Base-by-base conservation (phyloP, 2,888 invertebrate genomes). In the Coecobrya sp. region DNA sequence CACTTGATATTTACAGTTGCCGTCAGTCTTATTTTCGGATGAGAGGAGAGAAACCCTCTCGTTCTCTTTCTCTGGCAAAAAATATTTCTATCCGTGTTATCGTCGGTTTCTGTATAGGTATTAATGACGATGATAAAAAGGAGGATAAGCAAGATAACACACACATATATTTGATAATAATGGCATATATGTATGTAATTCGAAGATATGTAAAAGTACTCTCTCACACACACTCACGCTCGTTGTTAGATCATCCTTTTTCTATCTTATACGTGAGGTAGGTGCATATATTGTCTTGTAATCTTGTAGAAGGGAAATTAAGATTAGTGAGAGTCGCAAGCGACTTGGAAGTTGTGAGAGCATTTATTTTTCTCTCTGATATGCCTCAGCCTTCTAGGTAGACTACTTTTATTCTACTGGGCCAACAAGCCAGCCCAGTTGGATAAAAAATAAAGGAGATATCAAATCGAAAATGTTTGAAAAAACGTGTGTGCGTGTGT, bases 1-100 rank as follows among this genome's bases (percentile, higher is more conserved):
- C 86, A 76, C 86, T 86, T 86, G 86, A 86, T 86, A 86, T 86
- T 86, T 86, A 86, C 70, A 73, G 86, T 73, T 73, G 70, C 86
- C 73, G 86, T 73, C 86, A 86, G 86, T 86, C 86, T 86, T 86
- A 86, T 86, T 86, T 86, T 86, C 73, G 70, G 86, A 85, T 85
- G 85, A 85, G 19, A 45, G 45, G 65, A 49, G 25, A 85, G 10
- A 82, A 19, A 30, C 19, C 19, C 62, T 84, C 62, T 45, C 19
- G 62, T 22, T 42, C 76, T 55, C 16, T 84, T 19, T 82, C 30
- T 36, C 30, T 36, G 42, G 25, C 68, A 85, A 25, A 68, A 45
- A 30, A 59, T n/a, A 82, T 27, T 36, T 22, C 52, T 76, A 25
- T 36, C 73, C 68, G 42, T 73, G 73, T 73, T 73, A 73, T 79